Conservation (phyloP, 1,140 invertebrate genomes). For the Charaxes varanes region DNA sequence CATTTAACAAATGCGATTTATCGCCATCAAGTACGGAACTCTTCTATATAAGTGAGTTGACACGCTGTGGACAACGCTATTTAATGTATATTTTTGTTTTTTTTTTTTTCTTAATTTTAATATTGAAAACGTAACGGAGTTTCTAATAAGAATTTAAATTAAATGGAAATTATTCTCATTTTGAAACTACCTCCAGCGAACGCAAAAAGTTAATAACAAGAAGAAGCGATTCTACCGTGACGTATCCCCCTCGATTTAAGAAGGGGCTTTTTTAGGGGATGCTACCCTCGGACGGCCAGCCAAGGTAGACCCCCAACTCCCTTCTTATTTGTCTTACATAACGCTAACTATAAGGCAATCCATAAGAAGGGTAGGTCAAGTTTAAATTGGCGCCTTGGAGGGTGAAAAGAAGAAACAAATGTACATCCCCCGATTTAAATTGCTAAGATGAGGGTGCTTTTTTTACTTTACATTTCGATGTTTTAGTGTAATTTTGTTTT, state of each 20-base stretch:
- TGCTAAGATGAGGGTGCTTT: conserved; percentile 42
- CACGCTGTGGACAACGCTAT: too few species aligned
- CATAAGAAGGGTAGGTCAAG: conserved; percentile 26
- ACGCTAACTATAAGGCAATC: conserved; percentile 16
- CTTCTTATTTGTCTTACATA: conserved; percentile 16
- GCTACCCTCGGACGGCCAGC: conserved; percentile 23
- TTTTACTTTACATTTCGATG: conserved; percentile 36
- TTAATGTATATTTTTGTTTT: too few species aligned
- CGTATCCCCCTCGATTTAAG: conserved; percentile 37
- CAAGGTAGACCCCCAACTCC: conserved; percentile 26
- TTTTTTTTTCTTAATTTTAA: too few species aligned
- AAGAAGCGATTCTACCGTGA: conserved; percentile 33
- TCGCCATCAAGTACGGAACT: too few species aligned
- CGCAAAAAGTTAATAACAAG: conserved; percentile 38
- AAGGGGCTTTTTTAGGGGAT: conserved; percentile 47
- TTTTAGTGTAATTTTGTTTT: conserved; percentile 23
- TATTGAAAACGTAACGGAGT: too few species aligned
- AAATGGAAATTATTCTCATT: too few species aligned
- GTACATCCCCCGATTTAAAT: conserved; percentile 52
- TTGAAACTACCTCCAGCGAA: too few species aligned
- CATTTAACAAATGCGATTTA: too few species aligned
- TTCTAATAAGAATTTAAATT: too few species aligned
- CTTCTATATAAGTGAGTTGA: too few species aligned
- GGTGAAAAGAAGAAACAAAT: conserved; percentile 56
- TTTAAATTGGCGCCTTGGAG: conserved; percentile 30